A percentile compares a stretch with the other conserved stretches of the same genome.
Conservation (phyloP, 2,888 invertebrate species). For the Nemoura dubitans region DNA sequence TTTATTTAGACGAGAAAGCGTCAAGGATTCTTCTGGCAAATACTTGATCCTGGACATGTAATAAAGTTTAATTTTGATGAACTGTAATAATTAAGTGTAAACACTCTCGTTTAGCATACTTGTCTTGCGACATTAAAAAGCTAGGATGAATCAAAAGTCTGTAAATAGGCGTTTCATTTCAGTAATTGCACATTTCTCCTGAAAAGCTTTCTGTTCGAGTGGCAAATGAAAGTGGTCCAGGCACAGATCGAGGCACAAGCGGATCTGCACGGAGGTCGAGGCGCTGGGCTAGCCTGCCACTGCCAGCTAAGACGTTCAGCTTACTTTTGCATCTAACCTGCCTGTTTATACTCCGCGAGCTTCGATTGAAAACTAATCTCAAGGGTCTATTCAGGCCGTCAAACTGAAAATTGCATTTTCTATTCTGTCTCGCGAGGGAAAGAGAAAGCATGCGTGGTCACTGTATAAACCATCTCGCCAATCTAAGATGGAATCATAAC, state of each 20-base stretch:
- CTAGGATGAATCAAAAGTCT: too few species aligned
- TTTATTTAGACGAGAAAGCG: too few species aligned
- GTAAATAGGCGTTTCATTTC: too few species aligned
- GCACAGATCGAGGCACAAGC: too few species aligned
- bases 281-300: neutral
- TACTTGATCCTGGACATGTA: neutral
- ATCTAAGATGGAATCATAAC: neutral
- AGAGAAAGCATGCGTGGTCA: neutral
- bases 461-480: neutral
- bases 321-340: neutral
- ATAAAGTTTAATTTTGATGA: neutral
- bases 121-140: neutral
- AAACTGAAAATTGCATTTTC: conserved; percentile 2
- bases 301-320: neutral
- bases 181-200: neutral
- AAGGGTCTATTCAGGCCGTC: neutral
- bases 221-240: neutral
- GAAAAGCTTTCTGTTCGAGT: neutral
- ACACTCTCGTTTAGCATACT: neutral
- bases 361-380: neutral
- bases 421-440: neutral
- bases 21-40: too few species aligned
- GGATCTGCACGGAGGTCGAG: too few species aligned
- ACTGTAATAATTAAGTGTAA: neutral
- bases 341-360: neutral